phyloP scores from a whole-genome alignment of 2,888 invertebrate genomes.

The Phania funesta region DNA sequence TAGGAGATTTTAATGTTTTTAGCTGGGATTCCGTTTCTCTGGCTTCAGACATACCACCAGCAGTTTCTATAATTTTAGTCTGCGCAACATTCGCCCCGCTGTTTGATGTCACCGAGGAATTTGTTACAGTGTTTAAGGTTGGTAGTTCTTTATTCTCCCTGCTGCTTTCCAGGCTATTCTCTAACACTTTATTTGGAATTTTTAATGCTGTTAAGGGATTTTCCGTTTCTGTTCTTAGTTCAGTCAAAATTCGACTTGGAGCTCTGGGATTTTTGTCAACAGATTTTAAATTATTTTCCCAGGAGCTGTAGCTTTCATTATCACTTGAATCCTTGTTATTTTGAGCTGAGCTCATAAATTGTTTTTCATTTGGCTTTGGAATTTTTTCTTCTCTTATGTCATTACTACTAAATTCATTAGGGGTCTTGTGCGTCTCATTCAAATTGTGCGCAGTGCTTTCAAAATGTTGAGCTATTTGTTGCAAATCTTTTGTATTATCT shows the following conservation, averaged over 20 bases:
- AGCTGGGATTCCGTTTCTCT: background rate
- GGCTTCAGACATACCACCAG: background rate
- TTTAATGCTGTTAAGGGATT: background rate
- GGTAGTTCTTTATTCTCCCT: background rate
- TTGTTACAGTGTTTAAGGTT: too few species aligned
- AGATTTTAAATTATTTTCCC: background rate
- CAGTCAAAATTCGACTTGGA: background rate
- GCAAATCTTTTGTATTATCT: background rate
- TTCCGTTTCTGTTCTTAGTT: background rate
- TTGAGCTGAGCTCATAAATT: background rate
- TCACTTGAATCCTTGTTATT: background rate
- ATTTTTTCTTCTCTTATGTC: constrained; percentile 18
- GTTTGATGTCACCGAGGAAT: background rate
- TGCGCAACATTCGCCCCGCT: background rate
- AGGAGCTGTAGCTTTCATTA: background rate
- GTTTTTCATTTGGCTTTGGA: background rate
- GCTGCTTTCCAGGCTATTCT: constrained; percentile 19
- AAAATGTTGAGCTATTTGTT: background rate
- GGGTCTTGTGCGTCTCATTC: background rate
- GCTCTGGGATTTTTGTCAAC: background rate
- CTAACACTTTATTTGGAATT: background rate
- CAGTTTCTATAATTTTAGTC: too few species aligned
- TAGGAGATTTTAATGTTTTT: background rate
- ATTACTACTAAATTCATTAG: constrained; percentile 34
- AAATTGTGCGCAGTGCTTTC: background rate